Base-by-base conservation (phyloP, 2,797 vertebrate species). In the Ciconia nigra region DNA sequence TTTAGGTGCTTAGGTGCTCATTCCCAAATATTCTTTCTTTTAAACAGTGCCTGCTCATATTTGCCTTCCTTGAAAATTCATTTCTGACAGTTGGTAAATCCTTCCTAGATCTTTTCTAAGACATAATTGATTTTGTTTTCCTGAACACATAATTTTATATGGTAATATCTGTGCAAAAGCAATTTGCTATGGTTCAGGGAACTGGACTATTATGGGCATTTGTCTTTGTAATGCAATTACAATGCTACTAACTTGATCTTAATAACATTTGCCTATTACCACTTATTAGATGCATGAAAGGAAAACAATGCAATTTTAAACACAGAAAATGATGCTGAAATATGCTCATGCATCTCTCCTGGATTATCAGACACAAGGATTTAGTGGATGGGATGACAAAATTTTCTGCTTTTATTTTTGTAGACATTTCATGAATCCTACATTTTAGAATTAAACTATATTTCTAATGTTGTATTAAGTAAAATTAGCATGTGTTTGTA, bases 161-260 rank as follows among this genome's bases (percentile, higher is more conserved):
- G 83, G 66, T 93, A 92, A 83, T 96, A 94, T 96, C 93, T 96
- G 66, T 88, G 76, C 90, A 95, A 97, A 94, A 94, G 81, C 94
- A 95, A 92, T 97, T 97, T 97, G 63, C 63, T 82, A 5, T 92
- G 90, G 85, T 96, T 95, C 94, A 93, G 57, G 62, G 78, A 92
- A 90, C 89, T 96, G 96, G 78, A 74, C 95, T 96, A 70, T 94
- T 97, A 77, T 5, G 52, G 63, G n/a, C 89, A 97, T 98, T 97
- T 95, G 89, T 97, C 95, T 97, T 96, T 82, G 87, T 97, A 93
- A 97, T 97, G 70, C 77, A 94, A 91, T 96, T 97, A 96, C 46
- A 91, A 92, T 96, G 63, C 84, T 94, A 55, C 94, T 97, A 96
- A 96, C 94, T 92, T 98, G 95, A 95, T 97, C 93, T 95, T 97